Conservation (phyloP, 1,140 invertebrate genomes). For the Hyposmocoma kahamanoa region DNA sequence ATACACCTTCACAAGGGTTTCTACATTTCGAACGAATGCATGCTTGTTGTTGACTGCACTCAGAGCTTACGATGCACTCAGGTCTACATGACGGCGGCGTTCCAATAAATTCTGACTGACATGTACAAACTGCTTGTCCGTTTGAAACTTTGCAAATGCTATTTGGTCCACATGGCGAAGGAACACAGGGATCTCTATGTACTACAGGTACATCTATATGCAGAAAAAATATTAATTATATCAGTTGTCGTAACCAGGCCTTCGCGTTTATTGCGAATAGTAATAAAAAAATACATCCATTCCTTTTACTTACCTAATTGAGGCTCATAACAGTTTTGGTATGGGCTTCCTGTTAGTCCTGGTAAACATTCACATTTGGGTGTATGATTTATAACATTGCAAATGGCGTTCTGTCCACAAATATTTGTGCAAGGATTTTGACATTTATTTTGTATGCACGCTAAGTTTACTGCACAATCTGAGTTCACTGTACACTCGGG, state of each 20-base stretch:
- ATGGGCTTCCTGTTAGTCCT: slow-evolving; percentile 77
- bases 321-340: slow-evolving; percentile 51
- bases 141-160: slow-evolving; percentile 81
- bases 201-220: slow-evolving; percentile 34
- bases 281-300: background rate
- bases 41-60: slow-evolving; percentile 63
- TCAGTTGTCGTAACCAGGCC: too few species aligned
- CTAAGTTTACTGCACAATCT: slow-evolving; percentile 76
- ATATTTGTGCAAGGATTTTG: slow-evolving; percentile 79
- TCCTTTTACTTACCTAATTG: slow-evolving; percentile 36
- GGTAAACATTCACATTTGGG: slow-evolving; percentile 74
- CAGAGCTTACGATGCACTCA: slow-evolving; percentile 73
- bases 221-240: slow-evolving; percentile 11
- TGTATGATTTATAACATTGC: slow-evolving; percentile 75
- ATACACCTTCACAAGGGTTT: slow-evolving; percentile 76
- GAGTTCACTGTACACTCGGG: slow-evolving; percentile 78
- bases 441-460: slow-evolving; percentile 78
- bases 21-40: slow-evolving; percentile 72
- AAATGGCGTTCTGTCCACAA: slow-evolving; percentile 78
- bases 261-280: too few species aligned
- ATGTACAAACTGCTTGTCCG: slow-evolving; percentile 81
- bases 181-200: slow-evolving; percentile 78
- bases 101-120: slow-evolving; percentile 67
- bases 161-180: slow-evolving; percentile 86
- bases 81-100: slow-evolving; percentile 72